A percentile compares a stretch with the other conserved stretches of the same genome.
Conservation (phyloP, 2,888 invertebrate species). For the Sphecodes monilicornis region DNA sequence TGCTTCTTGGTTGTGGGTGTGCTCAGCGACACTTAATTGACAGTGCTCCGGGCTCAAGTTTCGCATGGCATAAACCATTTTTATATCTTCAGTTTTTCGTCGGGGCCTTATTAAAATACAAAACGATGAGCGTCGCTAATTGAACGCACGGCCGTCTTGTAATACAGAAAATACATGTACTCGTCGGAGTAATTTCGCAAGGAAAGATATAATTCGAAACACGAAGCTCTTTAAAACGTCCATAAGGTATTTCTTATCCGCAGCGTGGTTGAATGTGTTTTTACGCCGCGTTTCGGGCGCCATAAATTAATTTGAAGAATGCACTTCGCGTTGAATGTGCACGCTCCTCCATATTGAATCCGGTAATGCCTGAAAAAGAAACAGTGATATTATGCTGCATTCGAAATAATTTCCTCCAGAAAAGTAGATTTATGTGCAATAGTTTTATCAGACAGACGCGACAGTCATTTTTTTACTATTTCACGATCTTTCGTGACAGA, state of each 20-base stretch:
- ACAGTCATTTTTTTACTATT: too few species aligned
- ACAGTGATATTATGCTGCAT: not conserved
- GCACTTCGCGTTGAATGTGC: not conserved
- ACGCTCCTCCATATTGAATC: constrained; percentile 1
- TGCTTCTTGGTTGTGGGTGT: constrained; percentile 67
- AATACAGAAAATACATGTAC: constrained; percentile 17
- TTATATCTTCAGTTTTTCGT: constrained; percentile 74
- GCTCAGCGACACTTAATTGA: constrained; percentile 75
- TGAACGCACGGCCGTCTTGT: constrained; percentile 47
- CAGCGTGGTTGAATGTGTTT: not conserved
- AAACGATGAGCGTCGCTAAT: constrained; percentile 66
- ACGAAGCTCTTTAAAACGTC: constrained; percentile 19
- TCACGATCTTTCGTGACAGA: too few species aligned
- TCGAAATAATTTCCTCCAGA: not conserved
- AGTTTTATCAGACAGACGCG: too few species aligned
- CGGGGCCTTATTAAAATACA: constrained; percentile 79
- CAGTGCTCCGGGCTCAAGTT: constrained; percentile 77
- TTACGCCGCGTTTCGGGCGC: not conserved
- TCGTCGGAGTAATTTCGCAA: constrained; percentile 23
- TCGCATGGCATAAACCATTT: constrained; percentile 80
- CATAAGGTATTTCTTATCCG: constrained; percentile 23
- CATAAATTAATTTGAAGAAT: constrained; percentile 24
- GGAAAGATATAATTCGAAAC: constrained; percentile 24
- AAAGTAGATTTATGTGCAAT: not conserved
- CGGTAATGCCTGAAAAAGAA: not conserved